Evolutionary conservation across 2,888 invertebrate species (phyloP).

Genomic region (Drosophila niveifrons): DNA sequence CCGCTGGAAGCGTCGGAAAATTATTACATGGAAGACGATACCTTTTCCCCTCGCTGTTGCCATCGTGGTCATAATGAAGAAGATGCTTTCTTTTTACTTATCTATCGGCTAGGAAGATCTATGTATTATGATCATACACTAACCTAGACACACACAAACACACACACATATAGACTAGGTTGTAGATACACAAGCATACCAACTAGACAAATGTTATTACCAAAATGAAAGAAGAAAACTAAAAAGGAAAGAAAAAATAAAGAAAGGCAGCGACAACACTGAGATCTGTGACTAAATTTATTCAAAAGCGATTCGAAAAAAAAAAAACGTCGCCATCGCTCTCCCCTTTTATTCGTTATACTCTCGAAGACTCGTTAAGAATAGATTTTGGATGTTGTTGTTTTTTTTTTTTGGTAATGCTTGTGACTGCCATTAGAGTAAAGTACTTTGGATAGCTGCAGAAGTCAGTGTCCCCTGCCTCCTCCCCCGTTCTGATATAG

Average conservation of each 20-base stretch:
- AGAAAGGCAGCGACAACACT: constrained; percentile 39
- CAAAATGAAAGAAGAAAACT: constrained; percentile 48
- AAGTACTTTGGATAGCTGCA: constrained; percentile 69
- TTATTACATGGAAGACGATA: constrained; percentile 81
- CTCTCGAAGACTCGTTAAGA: constrained; percentile 56
- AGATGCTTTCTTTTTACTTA: constrained; percentile 69
- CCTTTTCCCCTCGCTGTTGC: constrained; percentile 51
- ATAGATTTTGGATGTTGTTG: constrained; percentile 48
- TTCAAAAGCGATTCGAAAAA: constrained; percentile 74
- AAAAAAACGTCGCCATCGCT: constrained; percentile 65
- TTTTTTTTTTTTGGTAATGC: constrained; percentile 60
- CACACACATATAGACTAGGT: neutral
- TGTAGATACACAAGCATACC: constrained; percentile 33
- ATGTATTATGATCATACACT: constrained; percentile 43
- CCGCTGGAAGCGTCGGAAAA: constrained; percentile 61
- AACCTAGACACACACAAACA: constrained; percentile 8
- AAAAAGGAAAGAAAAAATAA: constrained; percentile 24
- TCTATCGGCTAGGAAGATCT: constrained; percentile 71
- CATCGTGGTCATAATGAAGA: constrained; percentile 44
- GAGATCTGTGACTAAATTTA: constrained; percentile 73
- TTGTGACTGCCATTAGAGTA: constrained; percentile 77
- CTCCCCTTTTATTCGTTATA: constrained; percentile 67
- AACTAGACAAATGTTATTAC: constrained; percentile 78
- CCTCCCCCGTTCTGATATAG: constrained; percentile 10
- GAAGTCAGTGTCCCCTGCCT: constrained; percentile 25